These are phyloP conservation scores for Saguinus imperator DNA, from an alignment of 2,113 vertebrate species.

Conservation along the genomic window DNA sequence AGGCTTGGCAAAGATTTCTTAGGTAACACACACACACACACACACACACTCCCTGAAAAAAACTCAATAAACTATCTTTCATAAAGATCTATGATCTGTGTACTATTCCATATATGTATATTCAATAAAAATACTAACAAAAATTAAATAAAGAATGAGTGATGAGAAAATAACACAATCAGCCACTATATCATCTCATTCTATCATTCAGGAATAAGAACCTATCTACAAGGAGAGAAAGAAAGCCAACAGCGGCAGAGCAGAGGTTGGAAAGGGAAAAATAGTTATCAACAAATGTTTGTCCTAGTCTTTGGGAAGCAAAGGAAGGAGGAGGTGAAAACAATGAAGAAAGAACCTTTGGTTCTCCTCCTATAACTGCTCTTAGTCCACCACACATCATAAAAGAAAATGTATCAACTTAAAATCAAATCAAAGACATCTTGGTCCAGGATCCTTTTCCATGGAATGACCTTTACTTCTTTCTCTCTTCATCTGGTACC, in stretches of 20 bases:
- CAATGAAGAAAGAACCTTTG: background rate
- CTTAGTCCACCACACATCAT: background rate
- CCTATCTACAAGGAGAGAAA: background rate
- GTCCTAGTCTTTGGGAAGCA: background rate
- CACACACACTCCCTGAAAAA: background rate
- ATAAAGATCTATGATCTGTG: background rate
- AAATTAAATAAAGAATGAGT: background rate
- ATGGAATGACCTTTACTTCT: background rate
- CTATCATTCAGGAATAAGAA: background rate
- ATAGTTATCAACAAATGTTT: background rate
- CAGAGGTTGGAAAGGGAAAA: background rate
- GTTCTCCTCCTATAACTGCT: background rate
- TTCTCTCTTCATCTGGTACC: background rate
- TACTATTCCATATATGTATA: background rate
- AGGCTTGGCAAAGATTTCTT: slow-evolving; percentile 34
- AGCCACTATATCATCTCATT: background rate
- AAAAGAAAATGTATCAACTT: background rate
- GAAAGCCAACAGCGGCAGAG: background rate
- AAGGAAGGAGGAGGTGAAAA: rapidly evolving
- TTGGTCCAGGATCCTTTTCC: background rate
- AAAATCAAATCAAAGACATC: background rate
- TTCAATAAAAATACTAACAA: slow-evolving; percentile 26
- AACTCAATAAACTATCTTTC: background rate
- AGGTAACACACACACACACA: background rate
- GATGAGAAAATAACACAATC: background rate